Evolutionary conservation across 1,140 invertebrate genomes (phyloP).

Genomic region (Pseudomyrmex gracilis): DNA sequence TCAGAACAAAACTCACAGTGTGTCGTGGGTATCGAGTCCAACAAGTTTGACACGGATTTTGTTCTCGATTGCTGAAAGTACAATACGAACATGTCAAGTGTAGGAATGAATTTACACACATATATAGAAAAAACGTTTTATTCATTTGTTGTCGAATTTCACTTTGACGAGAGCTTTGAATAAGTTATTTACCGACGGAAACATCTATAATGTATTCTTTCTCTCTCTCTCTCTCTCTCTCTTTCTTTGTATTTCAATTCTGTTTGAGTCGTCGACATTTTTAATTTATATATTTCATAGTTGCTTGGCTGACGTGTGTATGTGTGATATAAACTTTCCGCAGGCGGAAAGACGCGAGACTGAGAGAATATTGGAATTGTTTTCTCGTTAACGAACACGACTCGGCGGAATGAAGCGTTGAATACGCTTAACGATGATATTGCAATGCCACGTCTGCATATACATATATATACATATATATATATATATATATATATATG

Average conservation of each 20-base stretch:
- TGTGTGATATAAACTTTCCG: background rate
- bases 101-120: background rate
- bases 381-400: conserved; percentile 45
- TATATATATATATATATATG: conserved; percentile 29
- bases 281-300: background rate
- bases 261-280: background rate
- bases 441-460: background rate
- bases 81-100: background rate
- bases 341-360: conserved; percentile 10
- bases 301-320: conserved; percentile 1
- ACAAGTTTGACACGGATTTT: conserved; percentile 8
- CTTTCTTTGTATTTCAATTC: background rate
- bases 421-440: conserved; percentile 38
- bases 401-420: conserved; percentile 27
- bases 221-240: too few species aligned
- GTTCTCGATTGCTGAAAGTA: background rate
- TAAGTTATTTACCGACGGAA: too few species aligned
- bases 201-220: background rate
- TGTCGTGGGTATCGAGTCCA: background rate
- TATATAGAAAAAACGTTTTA: background rate
- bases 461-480: background rate
- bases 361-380: conserved; percentile 44
- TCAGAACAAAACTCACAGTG: background rate
- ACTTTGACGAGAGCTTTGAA: background rate
- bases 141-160: background rate